Conservation (phyloP, 2,113 vertebrate genomes). For the Lucifuga dentata region DNA sequence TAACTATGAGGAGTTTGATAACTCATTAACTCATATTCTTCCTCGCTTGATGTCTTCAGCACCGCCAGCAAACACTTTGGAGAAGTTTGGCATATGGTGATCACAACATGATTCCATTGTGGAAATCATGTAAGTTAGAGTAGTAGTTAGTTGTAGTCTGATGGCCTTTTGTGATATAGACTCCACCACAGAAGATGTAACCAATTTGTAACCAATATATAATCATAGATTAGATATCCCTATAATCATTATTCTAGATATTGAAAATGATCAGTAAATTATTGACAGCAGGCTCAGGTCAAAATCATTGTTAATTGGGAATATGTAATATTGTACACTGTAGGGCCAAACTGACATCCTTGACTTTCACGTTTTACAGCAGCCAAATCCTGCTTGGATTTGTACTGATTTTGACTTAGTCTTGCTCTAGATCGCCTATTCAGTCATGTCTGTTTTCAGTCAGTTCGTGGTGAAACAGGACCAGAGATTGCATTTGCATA, state of each 20-base stretch:
- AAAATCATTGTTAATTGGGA: neutral
- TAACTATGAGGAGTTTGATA: conserved; percentile 8
- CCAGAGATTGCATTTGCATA: no score
- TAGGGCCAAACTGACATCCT: neutral
- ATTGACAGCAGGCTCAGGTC: no score
- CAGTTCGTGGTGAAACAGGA: neutral
- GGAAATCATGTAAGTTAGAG: conserved; percentile 72
- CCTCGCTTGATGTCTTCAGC: conserved; percentile 67
- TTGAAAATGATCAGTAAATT: neutral
- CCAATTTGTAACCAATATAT: conserved; percentile 2
- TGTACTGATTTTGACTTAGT: neutral
- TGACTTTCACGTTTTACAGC: neutral
- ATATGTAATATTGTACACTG: neutral
- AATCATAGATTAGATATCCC: conserved; percentile 47
- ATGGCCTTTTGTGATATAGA: conserved; percentile 37
- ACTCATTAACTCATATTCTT: conserved; percentile 69
- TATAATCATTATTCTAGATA: conserved; percentile 15
- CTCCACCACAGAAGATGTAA: neutral
- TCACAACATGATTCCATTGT: conserved; percentile 69
- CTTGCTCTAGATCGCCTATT: neutral
- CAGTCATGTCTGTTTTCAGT: neutral
- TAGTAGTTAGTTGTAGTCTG: conserved; percentile 46
- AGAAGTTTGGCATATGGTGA: conserved; percentile 70
- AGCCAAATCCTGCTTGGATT: neutral
- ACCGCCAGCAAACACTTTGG: conserved; percentile 57